Evolutionary conservation across 2,888 invertebrate genomes (phyloP), one percentile per base, ranked within the genome.

Genomic region (Coecobrya sp.): DNA sequence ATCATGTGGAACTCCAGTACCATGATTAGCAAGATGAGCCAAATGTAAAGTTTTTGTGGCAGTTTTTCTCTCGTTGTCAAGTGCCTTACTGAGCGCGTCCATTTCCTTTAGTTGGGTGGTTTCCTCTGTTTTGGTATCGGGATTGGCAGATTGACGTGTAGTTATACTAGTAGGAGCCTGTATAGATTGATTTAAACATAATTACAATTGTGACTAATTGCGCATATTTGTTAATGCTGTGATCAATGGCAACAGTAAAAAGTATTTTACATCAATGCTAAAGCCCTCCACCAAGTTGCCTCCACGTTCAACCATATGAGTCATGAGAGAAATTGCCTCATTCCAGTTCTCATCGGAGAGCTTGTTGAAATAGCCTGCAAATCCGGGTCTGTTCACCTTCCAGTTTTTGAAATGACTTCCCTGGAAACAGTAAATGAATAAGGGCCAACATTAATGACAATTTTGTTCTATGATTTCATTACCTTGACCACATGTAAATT

Each of bases 341-440:
- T 95, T 85, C 94, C 94, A 95, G 36, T 93, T 87, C 5, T 86
- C 91, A 62, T 95, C 95, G 0, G 95, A 93, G 0, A 94, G 84
- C 81, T 94, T 94, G 13, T 70, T 25, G 49, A 94, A 95, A 86
- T 91, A 94, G 3, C 68, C 68, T 0, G 91, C 89, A 70, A 95
- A 94, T 42, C 95, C 95, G 76, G 93, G 93, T 2, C 95, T 81
- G 22, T 94, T 88, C 0, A 70, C 45, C 13, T 93, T 92, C 94
- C 94, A 94, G 86, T 93, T 84, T 59, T 93, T 93, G 90, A 94
- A 95, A 65, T 93, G 92, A 59, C 88, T 94, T 10, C 93, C 93
- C 95, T 95, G 55, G 25, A 59, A 49, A 16, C 0, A 22, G n/a
- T n/a, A 76, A 27, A 25, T 36, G 7, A 36, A 36, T 36, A 2